phyloP scores from a whole-genome alignment of 53 echinoderm and acorn worm species.

The Temnopleurus reevesii region DNA sequence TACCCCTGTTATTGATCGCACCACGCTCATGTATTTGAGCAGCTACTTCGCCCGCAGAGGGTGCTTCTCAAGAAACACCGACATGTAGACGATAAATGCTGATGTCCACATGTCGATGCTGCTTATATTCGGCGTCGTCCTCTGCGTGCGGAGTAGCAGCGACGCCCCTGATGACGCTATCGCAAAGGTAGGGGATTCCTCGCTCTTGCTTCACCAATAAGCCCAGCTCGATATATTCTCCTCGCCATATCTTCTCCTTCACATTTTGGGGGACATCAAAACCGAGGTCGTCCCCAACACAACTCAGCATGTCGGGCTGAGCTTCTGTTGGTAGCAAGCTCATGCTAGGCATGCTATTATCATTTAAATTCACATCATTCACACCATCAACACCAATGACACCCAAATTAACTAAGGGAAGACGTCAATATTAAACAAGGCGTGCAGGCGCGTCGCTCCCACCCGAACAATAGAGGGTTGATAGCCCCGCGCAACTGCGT shows the following conservation, averaged over 20 bases:
- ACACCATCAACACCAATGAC: no score
- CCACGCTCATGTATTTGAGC: slow-evolving; percentile 50
- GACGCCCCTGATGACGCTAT: neutral
- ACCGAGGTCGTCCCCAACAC: neutral
- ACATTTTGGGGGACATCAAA: neutral
- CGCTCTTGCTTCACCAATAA: neutral
- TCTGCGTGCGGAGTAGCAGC: neutral
- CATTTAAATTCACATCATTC: no score
- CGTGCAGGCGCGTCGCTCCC: no score
- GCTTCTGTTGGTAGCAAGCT: no score
- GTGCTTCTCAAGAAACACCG: slow-evolving; percentile 33
- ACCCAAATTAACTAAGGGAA: no score
- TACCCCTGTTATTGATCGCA: slow-evolving; percentile 21
- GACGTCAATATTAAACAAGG: no score
- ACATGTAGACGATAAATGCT: slow-evolving; percentile 45
- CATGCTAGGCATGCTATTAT: no score
- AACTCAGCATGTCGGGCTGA: neutral
- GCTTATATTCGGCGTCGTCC: neutral
- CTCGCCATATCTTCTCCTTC: neutral
- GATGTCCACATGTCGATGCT: slow-evolving; percentile 46
- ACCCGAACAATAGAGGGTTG: no score
- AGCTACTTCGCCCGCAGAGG: slow-evolving; percentile 22
- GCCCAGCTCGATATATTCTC: neutral
- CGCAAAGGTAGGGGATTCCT: neutral
- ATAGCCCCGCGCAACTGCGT: no score